These are phyloP conservation scores for Tamias sibiricus DNA, from an alignment of 2,113 vertebrate species.

Conservation along the genomic window DNA sequence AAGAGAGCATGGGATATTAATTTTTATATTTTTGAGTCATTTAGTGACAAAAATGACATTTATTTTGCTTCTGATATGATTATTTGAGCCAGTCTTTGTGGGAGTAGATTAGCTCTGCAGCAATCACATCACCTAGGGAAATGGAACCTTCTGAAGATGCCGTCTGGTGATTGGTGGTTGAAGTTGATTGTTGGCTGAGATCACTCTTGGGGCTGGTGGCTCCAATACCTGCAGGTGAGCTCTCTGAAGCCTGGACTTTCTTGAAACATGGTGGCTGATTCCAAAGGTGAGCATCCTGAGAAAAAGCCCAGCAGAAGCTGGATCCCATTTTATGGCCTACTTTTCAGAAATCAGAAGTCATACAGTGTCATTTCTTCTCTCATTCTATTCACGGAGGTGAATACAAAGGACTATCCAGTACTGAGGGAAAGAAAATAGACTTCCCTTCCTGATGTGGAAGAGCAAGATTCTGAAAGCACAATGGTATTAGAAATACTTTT, in stretches of 20 bases:
- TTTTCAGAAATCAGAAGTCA: background rate
- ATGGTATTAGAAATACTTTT: background rate
- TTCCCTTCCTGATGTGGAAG: background rate
- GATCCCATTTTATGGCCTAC: background rate
- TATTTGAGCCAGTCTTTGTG: background rate
- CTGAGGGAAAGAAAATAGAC: background rate
- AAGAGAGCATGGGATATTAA: background rate
- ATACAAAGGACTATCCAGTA: background rate
- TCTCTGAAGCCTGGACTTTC: background rate
- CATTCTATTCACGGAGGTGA: background rate
- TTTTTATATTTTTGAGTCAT: no score
- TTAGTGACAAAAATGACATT: no score
- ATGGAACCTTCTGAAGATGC: background rate
- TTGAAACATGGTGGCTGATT: background rate
- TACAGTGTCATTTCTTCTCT: background rate
- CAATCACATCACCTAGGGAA: background rate
- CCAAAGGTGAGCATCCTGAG: background rate
- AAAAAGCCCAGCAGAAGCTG: background rate
- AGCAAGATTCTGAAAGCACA: background rate
- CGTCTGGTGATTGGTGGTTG: background rate
- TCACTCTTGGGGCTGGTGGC: background rate
- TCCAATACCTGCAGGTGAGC: background rate
- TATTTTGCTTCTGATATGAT: background rate
- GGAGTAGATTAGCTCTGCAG: background rate
- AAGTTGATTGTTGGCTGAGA: background rate